These are phyloP conservation scores for Acronicta leporina DNA, from an alignment of 2,888 invertebrate species.

Conservation along the genomic window DNA sequence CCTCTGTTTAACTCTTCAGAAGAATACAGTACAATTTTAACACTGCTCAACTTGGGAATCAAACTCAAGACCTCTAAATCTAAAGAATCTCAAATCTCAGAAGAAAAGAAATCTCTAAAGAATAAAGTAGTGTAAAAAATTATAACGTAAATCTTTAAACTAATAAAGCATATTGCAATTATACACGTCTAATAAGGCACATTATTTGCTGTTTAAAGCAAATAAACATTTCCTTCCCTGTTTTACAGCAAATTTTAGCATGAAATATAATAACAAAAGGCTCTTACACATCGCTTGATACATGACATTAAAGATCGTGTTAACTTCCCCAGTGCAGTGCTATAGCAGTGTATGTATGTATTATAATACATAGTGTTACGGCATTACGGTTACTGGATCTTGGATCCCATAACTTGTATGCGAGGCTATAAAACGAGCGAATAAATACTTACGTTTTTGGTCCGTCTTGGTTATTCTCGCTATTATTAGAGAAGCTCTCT, in stretches of 20 bases:
- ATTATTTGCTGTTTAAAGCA: background rate
- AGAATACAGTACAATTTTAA: too few species aligned
- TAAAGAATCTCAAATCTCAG: too few species aligned
- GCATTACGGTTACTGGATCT: slow-evolving; percentile 43
- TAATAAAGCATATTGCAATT: too few species aligned
- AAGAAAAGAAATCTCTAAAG: too few species aligned
- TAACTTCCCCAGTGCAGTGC: slow-evolving; percentile 34
- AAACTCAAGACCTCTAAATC: too few species aligned
- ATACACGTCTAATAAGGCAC: background rate
- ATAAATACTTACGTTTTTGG: background rate
- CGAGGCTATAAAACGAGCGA: slow-evolving; percentile 37
- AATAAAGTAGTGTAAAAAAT: too few species aligned
- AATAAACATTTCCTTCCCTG: background rate
- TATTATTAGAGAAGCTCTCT: background rate
- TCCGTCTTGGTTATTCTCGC: background rate
- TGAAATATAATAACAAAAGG: slow-evolving; percentile 29
- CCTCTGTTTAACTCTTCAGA: too few species aligned
- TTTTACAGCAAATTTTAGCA: slow-evolving; percentile 13
- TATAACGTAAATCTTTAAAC: too few species aligned
- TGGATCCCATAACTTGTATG: slow-evolving; percentile 47
- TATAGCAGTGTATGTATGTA: background rate
- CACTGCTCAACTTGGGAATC: too few species aligned
- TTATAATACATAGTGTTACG: slow-evolving; percentile 37
- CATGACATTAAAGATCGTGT: slow-evolving; percentile 45
- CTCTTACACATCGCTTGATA: slow-evolving; percentile 29